Conservation (phyloP, 2,113 vertebrate genomes). For the Agelaius phoeniceus region DNA sequence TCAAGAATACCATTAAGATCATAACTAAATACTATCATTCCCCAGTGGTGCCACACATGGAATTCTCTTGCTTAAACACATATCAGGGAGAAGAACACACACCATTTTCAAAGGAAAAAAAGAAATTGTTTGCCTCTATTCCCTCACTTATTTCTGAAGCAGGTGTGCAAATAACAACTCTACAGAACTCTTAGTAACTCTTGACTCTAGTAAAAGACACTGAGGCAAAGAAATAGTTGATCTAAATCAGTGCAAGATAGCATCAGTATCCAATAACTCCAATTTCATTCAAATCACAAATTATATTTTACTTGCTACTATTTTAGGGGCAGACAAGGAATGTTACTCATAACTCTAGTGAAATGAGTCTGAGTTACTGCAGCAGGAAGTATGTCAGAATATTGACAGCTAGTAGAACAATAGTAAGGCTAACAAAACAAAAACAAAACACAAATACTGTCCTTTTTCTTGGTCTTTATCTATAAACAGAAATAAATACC, state of each 20-base stretch:
- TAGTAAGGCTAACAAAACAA: neutral
- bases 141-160: neutral
- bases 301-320: neutral
- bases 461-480: neutral
- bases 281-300: neutral
- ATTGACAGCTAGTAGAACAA: neutral
- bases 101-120: neutral
- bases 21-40: neutral
- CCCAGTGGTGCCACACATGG: neutral
- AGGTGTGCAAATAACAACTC: neutral
- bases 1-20: neutral
- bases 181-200: neutral
- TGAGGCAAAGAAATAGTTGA: neutral
- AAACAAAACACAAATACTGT: neutral
- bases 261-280: neutral
- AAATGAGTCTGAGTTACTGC: neutral
- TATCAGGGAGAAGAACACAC: neutral
- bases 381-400: neutral
- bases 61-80: neutral
- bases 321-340: neutral
- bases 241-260: neutral
- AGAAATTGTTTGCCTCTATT: neutral
- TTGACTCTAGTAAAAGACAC: neutral
- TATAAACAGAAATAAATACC: neutral
- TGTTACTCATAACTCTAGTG: neutral